Evolutionary conservation across 2,888 invertebrate genomes (phyloP).

Genomic region (Drymonia ruficornis): DNA sequence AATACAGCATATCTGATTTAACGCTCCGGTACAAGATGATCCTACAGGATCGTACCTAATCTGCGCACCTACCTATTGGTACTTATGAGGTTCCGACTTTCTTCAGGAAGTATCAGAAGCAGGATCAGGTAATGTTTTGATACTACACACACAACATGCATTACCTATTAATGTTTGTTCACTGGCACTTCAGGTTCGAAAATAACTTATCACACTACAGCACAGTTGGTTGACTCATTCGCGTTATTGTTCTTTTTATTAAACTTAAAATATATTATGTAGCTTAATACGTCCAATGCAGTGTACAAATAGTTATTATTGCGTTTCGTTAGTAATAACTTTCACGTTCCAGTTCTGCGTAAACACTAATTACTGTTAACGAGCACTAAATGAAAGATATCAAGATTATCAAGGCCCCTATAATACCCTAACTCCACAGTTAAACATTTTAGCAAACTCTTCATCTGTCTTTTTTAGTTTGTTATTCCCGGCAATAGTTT

Average conservation of each 20-base stretch:
- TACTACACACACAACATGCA: not conserved
- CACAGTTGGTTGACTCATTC: not conserved
- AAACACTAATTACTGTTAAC: constrained; percentile 3
- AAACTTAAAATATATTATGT: not conserved
- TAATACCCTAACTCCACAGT: not conserved
- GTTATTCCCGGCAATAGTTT: not conserved
- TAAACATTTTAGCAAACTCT: not conserved
- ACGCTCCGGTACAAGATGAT: too few relatives aligned
- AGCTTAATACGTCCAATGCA: not conserved
- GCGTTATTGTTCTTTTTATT: not conserved
- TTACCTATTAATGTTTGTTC: not conserved
- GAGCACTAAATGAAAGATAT: constrained; percentile 1
- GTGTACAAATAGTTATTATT: not conserved
- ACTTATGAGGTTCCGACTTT: not conserved
- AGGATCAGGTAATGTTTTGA: not conserved
- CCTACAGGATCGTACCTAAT: too few relatives aligned
- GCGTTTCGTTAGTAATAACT: not conserved
- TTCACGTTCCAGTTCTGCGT: not conserved
- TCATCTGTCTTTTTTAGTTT: not conserved
- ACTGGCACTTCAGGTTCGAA: not conserved
- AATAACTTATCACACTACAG: constrained; percentile 4
- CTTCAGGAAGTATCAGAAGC: not conserved
- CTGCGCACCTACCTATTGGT: not conserved
- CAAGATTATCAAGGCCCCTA: not conserved
- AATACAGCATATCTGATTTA: too few relatives aligned